phyloP scores from a whole-genome alignment of 2,113 vertebrate species.

The Osmerus eperlanus region DNA sequence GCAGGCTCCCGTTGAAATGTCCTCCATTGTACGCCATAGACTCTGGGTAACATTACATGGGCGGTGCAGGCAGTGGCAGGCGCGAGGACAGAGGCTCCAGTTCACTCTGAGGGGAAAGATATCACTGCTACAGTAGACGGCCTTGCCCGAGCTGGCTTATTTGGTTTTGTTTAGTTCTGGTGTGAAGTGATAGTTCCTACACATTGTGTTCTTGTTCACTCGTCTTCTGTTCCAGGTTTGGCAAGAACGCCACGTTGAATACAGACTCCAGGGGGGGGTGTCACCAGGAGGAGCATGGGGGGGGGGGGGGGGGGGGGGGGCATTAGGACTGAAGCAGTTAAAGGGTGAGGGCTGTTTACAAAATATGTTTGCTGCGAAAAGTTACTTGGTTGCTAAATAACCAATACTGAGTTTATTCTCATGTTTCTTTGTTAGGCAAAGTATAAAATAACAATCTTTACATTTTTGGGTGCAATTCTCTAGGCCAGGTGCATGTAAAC shows the following conservation, averaged over 20 bases:
- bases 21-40: constrained; percentile 27
- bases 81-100: constrained; percentile 82
- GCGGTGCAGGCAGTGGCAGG: constrained; percentile 30
- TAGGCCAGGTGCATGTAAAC: background rate
- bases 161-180: constrained; percentile 52
- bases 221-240: constrained; percentile 66
- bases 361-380: too few species aligned
- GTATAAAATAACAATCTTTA: too few species aligned
- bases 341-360: too few species aligned
- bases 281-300: too few species aligned
- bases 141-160: constrained; percentile 43
- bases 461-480: too few species aligned
- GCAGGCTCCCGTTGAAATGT: constrained; percentile 31
- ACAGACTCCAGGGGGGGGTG: constrained; percentile 16
- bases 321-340: too few species aligned
- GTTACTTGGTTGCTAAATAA: too few species aligned
- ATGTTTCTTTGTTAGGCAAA: too few species aligned
- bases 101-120: constrained; percentile 75
- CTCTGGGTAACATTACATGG: constrained; percentile 40
- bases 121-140: constrained; percentile 50
- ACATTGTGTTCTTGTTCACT: constrained; percentile 68
- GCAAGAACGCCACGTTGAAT: constrained; percentile 60
- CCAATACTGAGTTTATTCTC: too few species aligned
- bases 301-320: too few species aligned
- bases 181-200: constrained; percentile 70